Evolutionary conservation across 1,140 invertebrate genomes (phyloP).

Genomic region (Apis mellifera): Amel_HAv3.1 CM009943.2:10498001-10498500

Average conservation of each 20-base stretch:
- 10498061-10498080: slow-evolving; percentile 3
- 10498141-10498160: not conserved
- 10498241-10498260: not conserved
- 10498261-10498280: too few relatives aligned
- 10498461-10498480: too few relatives aligned
- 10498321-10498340: too few relatives aligned
- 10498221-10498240: not conserved
- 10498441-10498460: too few relatives aligned
- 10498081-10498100: not conserved
- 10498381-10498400: too few relatives aligned
- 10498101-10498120: not conserved
- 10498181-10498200: slow-evolving; percentile 7
- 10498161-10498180: slow-evolving; percentile 8
- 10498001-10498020: not conserved
- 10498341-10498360: too few relatives aligned
- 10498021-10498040: not conserved
- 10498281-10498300: too few relatives aligned
- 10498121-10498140: not conserved
- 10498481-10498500: too few relatives aligned
- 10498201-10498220: not conserved
- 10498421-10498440: too few relatives aligned
- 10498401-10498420: too few relatives aligned
- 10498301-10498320: too few relatives aligned
- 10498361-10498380: too few relatives aligned
- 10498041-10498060: not conserved